phyloP scores from a whole-genome alignment of 2,797 vertebrate species.

The Dryobates pubescens region DNA sequence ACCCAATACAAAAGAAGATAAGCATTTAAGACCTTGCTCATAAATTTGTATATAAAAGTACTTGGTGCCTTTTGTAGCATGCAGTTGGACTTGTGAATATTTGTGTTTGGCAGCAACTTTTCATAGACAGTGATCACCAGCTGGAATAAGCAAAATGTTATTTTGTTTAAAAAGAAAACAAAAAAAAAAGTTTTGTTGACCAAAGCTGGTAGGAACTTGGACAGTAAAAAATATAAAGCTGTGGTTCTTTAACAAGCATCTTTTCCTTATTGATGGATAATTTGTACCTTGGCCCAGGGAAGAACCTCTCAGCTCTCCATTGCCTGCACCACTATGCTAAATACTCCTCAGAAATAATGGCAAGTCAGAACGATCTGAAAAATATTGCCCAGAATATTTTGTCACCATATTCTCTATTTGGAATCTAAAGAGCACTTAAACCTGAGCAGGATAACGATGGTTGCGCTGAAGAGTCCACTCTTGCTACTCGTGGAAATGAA shows the following conservation, averaged over 20 bases:
- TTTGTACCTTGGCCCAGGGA: not conserved
- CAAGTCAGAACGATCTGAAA: not conserved
- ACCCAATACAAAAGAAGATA: not conserved
- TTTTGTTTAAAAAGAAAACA: not conserved
- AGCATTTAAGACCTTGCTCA: not conserved
- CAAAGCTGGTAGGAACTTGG: not conserved
- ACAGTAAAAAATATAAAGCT: not conserved
- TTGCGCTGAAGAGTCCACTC: conserved; percentile 38
- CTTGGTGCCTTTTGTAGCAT: not conserved
- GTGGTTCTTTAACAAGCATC: not conserved
- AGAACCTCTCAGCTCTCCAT: not conserved
- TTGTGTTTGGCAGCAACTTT: conserved; percentile 2
- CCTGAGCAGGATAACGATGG: not conserved
- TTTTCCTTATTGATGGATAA: not conserved
- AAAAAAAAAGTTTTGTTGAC: not conserved
- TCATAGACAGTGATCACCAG: not conserved
- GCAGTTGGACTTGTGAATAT: not conserved
- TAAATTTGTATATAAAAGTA: not conserved
- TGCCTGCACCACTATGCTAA: not conserved
- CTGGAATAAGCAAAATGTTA: not conserved
- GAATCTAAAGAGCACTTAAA: conserved; percentile 39
- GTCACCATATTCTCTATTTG: not conserved
- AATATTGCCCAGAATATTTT: not conserved
- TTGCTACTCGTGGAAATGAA: conserved; percentile 5
- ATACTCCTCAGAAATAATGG: not conserved